Percentiles rank a stretch among this genome's conserved stretches.
Evolutionary conservation across 1,140 invertebrate genomes (phyloP).

Genomic region (Drosophila trapezifrons): DNA sequence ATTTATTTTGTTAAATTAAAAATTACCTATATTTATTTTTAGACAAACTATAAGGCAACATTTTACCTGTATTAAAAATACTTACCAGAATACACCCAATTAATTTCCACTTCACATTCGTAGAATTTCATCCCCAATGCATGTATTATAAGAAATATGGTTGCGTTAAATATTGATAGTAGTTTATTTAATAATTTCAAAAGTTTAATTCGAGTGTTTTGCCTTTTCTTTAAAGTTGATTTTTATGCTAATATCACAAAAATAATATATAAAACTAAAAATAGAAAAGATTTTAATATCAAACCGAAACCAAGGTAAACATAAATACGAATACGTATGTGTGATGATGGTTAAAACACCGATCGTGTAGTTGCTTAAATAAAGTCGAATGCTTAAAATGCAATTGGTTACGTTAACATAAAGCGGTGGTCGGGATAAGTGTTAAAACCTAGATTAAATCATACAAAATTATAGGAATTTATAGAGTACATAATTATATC

Average conservation of each 20-base stretch:
- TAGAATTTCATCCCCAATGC: not conserved
- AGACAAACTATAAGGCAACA: no score
- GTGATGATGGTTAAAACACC: constrained; percentile 50
- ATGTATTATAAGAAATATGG: not conserved
- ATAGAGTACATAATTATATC: constrained; percentile 1
- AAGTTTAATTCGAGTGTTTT: constrained; percentile 77
- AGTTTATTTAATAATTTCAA: constrained; percentile 79
- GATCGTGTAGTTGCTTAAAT: constrained; percentile 39
- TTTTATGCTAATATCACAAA: constrained; percentile 82
- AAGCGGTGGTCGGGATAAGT: constrained; percentile 45
- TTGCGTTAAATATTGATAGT: constrained; percentile 56
- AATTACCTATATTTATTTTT: not conserved
- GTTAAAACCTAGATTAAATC: constrained; percentile 40
- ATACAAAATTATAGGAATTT: constrained; percentile 14
- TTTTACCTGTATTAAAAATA: not conserved
- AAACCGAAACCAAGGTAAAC: constrained; percentile 66
- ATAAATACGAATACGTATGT: constrained; percentile 33
- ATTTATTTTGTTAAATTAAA: not conserved
- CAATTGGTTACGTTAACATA: constrained; percentile 49
- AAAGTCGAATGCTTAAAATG: constrained; percentile 45
- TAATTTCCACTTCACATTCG: not conserved
- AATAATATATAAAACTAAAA: constrained; percentile 81
- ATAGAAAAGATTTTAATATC: constrained; percentile 60
- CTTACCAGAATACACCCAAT: not conserved
- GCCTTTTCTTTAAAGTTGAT: constrained; percentile 67